phyloP scores from a whole-genome alignment of 2,797 vertebrate genomes.

The Sciaenops ocellatus region DNA sequence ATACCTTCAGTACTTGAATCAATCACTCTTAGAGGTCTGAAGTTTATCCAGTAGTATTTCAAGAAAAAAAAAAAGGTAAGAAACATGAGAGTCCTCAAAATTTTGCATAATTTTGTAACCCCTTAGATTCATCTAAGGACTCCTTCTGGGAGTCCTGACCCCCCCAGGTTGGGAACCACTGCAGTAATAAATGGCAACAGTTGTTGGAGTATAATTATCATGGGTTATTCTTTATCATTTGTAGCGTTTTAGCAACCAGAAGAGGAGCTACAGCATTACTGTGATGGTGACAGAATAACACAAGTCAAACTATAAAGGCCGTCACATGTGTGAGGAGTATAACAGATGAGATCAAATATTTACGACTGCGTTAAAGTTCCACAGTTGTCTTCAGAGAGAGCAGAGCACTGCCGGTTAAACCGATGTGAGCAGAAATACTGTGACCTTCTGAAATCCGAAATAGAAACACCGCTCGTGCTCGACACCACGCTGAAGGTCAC shows the following conservation, averaged over 20 bases:
- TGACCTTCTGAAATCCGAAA: slow-evolving; percentile 42
- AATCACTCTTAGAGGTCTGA: neutral
- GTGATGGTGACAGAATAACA: neutral
- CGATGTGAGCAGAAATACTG: slow-evolving; percentile 22
- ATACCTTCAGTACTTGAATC: neutral
- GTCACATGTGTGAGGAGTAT: neutral
- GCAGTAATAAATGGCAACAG: neutral
- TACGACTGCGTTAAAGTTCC: neutral
- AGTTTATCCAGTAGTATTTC: neutral
- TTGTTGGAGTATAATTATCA: no score
- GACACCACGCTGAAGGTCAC: slow-evolving; percentile 26
- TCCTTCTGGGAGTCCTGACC: neutral
- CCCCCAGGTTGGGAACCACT: neutral
- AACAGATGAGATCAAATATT: slow-evolving; percentile 36
- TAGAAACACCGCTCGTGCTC: slow-evolving; percentile 22
- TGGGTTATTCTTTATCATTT: no score
- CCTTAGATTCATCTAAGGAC: neutral
- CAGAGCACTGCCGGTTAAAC: neutral
- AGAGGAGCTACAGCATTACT: neutral
- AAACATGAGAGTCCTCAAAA: neutral
- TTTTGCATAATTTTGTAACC: neutral
- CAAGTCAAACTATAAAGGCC: neutral
- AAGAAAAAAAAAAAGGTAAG: neutral
- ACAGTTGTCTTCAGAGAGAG: slow-evolving; percentile 16
- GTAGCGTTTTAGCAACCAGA: neutral